Base-by-base conservation (phyloP, 2,797 vertebrate genomes). In the Xenopus petersii region DNA sequence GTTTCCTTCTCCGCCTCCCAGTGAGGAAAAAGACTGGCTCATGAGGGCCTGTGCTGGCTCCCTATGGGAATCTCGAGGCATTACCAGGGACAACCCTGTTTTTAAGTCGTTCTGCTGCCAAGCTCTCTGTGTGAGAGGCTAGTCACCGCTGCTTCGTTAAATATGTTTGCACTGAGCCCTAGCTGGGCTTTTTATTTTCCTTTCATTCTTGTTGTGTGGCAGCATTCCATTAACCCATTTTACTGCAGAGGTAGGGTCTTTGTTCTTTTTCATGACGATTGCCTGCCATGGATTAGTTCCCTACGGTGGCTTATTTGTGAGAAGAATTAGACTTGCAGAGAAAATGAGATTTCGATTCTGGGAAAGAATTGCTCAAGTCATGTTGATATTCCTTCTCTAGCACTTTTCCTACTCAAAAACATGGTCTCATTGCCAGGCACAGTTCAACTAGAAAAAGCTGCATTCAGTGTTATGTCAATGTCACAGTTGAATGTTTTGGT, bases 81-180 rank as follows among this genome's bases (percentile, higher is more conserved):
- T 79, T 79, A 79, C 77, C 77, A 78, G 77, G 67, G 77, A 73
- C 77, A 30, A 55, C 67, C 67, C 71, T 70, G 54, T 74, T 70
- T 30, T 51, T 79, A 62, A 56, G 64, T 59, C 70, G 21, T 42
- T 65, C 51, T 65, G 73, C 77, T 74, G 71, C 73, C 62, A 79
- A 54, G 51, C 71, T 65, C 71, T 78, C 61, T 47, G 55, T 70
- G 54, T 65, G 66, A 79, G 66, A 55, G 77, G 7, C 47, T 24
- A 65, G 54, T 74, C 77, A 79, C 77, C 24, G 77, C 77, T 79
- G 71, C 77, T 79, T 79, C 64, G 74, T 73, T 70, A 24, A 73
- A 68, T 71, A 77, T 78, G 71, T 74, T 79, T 79, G 77, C 77
- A 79, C 77, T 79, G 77, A 74, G 71, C 67, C 77, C 71, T 79